Evolutionary conservation across 2,797 vertebrate genomes (phyloP), one percentile per base, ranked within the genome.

Genomic region (Brotula barbata): DNA sequence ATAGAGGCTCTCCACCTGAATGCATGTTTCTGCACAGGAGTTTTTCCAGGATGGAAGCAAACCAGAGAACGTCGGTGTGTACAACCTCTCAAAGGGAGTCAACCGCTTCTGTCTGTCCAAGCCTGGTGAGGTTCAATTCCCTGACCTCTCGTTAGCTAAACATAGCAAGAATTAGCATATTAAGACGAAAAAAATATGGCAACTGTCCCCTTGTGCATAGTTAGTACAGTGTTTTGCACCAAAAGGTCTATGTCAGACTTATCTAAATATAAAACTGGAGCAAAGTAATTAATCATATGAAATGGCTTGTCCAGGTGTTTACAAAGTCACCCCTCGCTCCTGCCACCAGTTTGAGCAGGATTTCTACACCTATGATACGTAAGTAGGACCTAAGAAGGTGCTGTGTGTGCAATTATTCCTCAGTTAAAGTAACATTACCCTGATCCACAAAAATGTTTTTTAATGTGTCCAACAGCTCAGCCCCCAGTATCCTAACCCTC

Each of bases 81-180:
- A 99, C 87, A 98, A 98, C 75, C 91, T 99, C 33, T 97, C 97
- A 15, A 97, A 99, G 88, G 96, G 97, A 80, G 92, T 99, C 65
- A 99, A 99, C 85, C 94, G 97, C 47, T 99, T 99, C 87, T 99
- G 97, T 82, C 93, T 99, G 54, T 99, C 97, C 67, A 98, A 99
- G 73, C 97, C 97, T 50, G 97, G 97, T 99, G 80, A 90, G 67
- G 46, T 40, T 53, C 54, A 36, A 42, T 45, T 52, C 63, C 20
- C 21, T 64, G 76, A 68, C 71, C 75, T 69, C 71, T 73, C 59
- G 28, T 75, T 66, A 54, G 71, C 68, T 66, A 71, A 81, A 79
- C 69, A 71, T 68, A 25, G 65, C 1, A 22, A 41, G 34, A 67
- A 77, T 84, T 83, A 78, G 60, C 68, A 77, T 75, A 74, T 33